Evolutionary conservation across 2,797 vertebrate genomes (phyloP).

Genomic region (Squalus acanthias): DNA sequence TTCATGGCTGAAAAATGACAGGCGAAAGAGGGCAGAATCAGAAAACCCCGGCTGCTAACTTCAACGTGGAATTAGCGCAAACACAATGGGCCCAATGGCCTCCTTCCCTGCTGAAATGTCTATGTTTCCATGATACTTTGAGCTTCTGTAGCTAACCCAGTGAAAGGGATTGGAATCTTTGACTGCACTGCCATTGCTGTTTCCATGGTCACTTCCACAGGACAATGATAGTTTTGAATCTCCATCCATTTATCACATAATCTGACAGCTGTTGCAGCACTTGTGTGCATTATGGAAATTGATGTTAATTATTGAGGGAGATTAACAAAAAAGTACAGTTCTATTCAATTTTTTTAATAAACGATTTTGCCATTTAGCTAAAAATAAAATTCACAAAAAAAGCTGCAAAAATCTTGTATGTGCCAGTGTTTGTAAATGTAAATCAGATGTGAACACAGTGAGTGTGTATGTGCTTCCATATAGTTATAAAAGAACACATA

Average conservation of each 20-base stretch:
- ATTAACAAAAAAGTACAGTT: neutral
- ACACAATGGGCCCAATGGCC: neutral
- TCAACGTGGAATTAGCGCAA: neutral
- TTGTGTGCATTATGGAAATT: neutral
- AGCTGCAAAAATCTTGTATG: neutral
- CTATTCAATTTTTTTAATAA: neutral
- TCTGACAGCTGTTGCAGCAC: too few relatives aligned
- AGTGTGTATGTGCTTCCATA: neutral
- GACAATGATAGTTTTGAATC: neutral
- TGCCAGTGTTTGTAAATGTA: neutral
- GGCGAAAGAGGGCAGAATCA: neutral
- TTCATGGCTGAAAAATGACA: neutral
- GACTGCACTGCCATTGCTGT: neutral
- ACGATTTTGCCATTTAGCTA: neutral
- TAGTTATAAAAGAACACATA: neutral
- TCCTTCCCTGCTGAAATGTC: neutral
- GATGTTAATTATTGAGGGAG: neutral
- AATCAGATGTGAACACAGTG: neutral
- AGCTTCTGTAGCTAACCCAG: neutral
- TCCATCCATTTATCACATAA: neutral
- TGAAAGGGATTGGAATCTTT: neutral
- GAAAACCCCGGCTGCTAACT: neutral
- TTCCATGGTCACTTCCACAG: neutral
- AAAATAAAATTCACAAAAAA: neutral
- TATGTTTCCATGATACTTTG: neutral